Percentiles rank a stretch among this genome's conserved stretches.
These are phyloP conservation scores for Myodes glareolus DNA, from an alignment of 2,113 vertebrate species.

Conservation along the genomic window DNA sequence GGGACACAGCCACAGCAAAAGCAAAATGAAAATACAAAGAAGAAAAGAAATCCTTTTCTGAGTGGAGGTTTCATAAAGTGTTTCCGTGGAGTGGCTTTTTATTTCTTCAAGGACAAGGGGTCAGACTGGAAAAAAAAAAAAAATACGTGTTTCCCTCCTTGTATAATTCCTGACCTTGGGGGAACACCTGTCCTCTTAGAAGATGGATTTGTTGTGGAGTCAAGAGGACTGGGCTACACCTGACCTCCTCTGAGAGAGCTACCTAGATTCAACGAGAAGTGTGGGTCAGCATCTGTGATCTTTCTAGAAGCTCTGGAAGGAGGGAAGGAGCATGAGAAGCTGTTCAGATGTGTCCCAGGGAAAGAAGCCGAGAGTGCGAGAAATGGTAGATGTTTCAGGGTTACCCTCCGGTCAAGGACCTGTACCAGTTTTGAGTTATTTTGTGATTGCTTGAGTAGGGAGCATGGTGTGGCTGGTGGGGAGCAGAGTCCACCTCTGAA, in stretches of 20 bases:
- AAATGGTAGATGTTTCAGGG: background rate
- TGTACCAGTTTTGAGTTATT: background rate
- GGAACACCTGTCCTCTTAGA: background rate
- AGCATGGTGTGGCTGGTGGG: background rate
- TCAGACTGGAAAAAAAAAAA: background rate
- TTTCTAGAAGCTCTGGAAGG: background rate
- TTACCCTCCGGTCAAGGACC: background rate
- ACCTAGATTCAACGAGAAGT: background rate
- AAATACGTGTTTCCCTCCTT: background rate
- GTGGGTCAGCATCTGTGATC: background rate
- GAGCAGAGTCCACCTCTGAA: accelerated
- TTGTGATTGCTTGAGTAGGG: background rate
- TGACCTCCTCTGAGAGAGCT: background rate
- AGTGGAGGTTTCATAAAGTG: background rate
- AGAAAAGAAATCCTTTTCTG: background rate
- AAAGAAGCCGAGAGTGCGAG: background rate
- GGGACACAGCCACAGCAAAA: background rate
- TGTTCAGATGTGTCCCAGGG: accelerated
- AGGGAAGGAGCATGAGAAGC: background rate
- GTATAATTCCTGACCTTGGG: background rate
- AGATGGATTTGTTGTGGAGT: background rate
- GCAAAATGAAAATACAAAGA: background rate
- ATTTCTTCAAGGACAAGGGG: constrained; percentile 3
- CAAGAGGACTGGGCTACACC: background rate
- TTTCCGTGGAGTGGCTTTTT: background rate